Evolutionary conservation across 2,113 vertebrate species (phyloP).

Genomic region (Muntiacus muntjak): DNA sequence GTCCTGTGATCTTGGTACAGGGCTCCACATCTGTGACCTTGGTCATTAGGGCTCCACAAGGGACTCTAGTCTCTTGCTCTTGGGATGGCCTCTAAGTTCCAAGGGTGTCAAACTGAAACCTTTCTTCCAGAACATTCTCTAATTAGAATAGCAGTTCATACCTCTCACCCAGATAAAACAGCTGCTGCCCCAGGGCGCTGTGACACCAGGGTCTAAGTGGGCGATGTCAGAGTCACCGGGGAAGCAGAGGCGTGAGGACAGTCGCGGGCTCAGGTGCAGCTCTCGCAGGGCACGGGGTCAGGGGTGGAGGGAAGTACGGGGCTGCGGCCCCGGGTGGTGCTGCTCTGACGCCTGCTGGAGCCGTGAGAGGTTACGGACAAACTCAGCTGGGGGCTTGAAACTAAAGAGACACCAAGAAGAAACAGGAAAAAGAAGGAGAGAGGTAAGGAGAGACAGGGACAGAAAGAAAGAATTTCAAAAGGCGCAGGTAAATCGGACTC

Average conservation of each 20-base stretch:
- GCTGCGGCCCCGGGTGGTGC: not conserved
- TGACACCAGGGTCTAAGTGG: not conserved
- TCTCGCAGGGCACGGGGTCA: fast-evolving
- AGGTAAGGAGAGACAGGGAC: not conserved
- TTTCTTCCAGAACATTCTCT: not conserved
- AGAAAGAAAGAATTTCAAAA: not conserved
- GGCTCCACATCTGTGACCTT: not conserved
- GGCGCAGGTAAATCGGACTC: too few species aligned
- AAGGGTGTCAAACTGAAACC: not conserved
- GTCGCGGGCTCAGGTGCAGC: not conserved
- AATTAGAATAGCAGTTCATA: not conserved
- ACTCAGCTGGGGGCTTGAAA: slow-evolving; percentile 71
- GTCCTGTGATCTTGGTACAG: not conserved
- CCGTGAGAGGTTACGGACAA: slow-evolving; percentile 83
- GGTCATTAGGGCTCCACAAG: not conserved
- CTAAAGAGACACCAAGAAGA: not conserved
- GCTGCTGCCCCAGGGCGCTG: not conserved
- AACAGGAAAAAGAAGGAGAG: too few species aligned
- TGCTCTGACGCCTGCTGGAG: slow-evolving; percentile 78
- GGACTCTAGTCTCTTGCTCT: not conserved
- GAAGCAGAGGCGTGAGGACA: not conserved
- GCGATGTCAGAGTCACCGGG: not conserved
- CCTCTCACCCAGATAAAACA: not conserved
- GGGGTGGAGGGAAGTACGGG: not conserved
- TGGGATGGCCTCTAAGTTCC: not conserved